These are phyloP conservation scores for Diogma glabrata DNA, from an alignment of 2,888 invertebrate species.

Conservation along the genomic window DNA sequence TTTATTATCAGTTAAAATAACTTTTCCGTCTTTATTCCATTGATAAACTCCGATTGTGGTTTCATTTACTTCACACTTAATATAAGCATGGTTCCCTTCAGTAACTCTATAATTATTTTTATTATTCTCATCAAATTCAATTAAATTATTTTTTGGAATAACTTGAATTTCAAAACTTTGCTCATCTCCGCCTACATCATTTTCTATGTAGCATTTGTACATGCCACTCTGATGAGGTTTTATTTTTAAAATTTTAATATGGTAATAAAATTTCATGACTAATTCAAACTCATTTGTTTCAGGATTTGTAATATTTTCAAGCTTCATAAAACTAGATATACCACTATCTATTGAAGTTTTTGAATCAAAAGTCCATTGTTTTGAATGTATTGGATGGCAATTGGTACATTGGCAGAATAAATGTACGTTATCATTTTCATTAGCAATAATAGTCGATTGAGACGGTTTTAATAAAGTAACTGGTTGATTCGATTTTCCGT, in stretches of 20 bases:
- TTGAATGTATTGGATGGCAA: slow-evolving; percentile 14
- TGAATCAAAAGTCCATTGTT: slow-evolving; percentile 7
- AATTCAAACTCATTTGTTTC: not conserved
- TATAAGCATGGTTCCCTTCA: slow-evolving; percentile 18
- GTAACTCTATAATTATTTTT: too few species aligned
- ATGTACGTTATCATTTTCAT: slow-evolving; percentile 12
- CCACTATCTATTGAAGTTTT: not conserved
- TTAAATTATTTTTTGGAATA: slow-evolving; percentile 22
- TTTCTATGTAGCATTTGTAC: not conserved
- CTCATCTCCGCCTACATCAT: slow-evolving; percentile 20
- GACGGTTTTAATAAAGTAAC: not conserved
- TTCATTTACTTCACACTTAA: slow-evolving; percentile 35
- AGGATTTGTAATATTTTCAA: not conserved
- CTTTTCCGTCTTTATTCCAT: slow-evolving; percentile 37
- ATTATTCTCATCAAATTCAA: not conserved
- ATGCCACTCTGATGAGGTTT: slow-evolving; percentile 8
- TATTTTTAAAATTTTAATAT: not conserved
- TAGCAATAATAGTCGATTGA: slow-evolving; percentile 6
- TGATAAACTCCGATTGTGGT: slow-evolving; percentile 36
- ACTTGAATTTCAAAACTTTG: slow-evolving; percentile 38
- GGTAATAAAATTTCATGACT: not conserved
- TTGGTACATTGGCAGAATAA: slow-evolving; percentile 17
- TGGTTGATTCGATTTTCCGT: not conserved
- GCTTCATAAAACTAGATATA: too few species aligned
- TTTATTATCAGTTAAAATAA: not conserved